These are phyloP conservation scores for Peromyscus eremicus DNA, from an alignment of 2,797 vertebrate species.

Conservation along the genomic window DNA sequence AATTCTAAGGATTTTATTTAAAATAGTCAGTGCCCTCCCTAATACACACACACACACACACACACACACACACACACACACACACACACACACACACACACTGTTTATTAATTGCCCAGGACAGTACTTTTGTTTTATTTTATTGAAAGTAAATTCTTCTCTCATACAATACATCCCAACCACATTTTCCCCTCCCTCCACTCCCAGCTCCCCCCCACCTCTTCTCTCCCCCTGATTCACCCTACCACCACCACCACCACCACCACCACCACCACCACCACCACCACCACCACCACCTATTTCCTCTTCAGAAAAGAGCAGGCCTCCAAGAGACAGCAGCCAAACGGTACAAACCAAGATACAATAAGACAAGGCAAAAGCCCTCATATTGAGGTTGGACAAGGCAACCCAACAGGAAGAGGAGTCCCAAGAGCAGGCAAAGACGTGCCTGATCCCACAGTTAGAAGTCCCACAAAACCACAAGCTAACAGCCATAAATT, in stretches of 20 bases:
- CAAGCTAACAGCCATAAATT: background rate
- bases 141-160: background rate
- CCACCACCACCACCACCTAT: background rate
- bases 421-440: background rate
- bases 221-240: background rate
- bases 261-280: background rate
- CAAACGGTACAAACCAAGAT: background rate
- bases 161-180: background rate
- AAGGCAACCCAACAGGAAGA: background rate
- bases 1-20: constrained; percentile 47
- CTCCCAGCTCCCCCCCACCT: background rate
- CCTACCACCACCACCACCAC: too few species aligned
- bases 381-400: background rate
- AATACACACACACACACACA: background rate
- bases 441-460: background rate
- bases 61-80: background rate
- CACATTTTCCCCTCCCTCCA: too few species aligned
- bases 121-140: background rate
- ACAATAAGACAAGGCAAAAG: background rate
- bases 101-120: background rate
- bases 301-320: background rate
- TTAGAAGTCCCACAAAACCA: background rate
- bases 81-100: background rate
- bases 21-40: background rate
- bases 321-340: background rate